Conservation (phyloP, 1,140 invertebrate species). For the Aethina tumida region DNA sequence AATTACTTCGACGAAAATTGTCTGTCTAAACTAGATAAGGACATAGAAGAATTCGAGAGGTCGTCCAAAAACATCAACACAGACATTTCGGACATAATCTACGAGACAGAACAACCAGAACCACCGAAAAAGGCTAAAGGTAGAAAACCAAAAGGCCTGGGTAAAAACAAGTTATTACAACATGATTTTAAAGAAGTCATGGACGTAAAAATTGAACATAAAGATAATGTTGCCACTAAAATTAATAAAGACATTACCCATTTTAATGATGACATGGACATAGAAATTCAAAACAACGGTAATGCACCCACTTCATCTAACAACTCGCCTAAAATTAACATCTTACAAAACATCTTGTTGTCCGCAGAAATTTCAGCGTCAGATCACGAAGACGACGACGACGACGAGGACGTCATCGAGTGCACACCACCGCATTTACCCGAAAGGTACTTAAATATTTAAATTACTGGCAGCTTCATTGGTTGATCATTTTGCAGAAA, state of each 20-base stretch:
- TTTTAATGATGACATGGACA: conserved; percentile 1
- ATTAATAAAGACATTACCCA: neutral
- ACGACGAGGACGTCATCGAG: too few species aligned
- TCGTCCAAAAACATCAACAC: conserved; percentile 1
- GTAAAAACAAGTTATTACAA: conserved; percentile 7
- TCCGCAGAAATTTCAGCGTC: neutral
- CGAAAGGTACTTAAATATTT: too few species aligned
- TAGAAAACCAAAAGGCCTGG: conserved; percentile 8
- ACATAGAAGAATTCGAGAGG: conserved; percentile 8
- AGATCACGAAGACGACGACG: conserved; percentile 1
- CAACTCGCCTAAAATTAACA: neutral
- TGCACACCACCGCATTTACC: too few species aligned
- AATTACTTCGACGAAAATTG: conserved; percentile 6
- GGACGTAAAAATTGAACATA: neutral
- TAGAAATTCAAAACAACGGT: neutral
- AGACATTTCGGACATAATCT: too few species aligned
- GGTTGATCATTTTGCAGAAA: conserved; percentile 1
- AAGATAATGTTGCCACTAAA: neutral
- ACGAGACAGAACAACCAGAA: too few species aligned
- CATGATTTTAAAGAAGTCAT: neutral
- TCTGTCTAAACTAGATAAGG: conserved; percentile 13
- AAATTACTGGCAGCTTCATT: too few species aligned
- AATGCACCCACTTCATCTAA: neutral
- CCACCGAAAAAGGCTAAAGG: too few species aligned
- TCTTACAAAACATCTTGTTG: neutral